Base-by-base conservation (phyloP, 2,888 invertebrate species). In the Amphimallon solstitiale region DNA sequence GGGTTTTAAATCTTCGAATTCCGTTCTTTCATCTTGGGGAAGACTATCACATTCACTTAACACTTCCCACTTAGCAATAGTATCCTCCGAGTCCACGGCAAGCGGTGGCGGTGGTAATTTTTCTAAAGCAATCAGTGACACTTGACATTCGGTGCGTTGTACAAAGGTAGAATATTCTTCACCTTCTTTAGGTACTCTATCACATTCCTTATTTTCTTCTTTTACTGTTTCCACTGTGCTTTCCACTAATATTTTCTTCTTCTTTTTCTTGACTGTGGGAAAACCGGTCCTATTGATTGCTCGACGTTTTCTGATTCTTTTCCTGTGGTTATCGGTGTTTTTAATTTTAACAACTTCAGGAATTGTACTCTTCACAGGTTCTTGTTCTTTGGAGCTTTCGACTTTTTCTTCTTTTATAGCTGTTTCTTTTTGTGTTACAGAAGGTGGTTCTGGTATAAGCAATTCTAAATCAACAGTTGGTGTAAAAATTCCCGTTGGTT, bases 231-330 rank as follows among this genome's bases (percentile, higher is more conserved):
- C 64, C 17, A 60, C 56, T n/a, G 56, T 15, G 1, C 62, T 15
- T 34, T 68, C 70, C 0, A 59, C 52, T 2, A 68, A 7, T 61
- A 72, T 62, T 75, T 89, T 92, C 78, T 92, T 91, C 78, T 93
- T 94, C 82, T 93, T 94, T 78, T 89, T 91, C 76, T 92, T 92
- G 12, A 92, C 84, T 17, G 89, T 92, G 0, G 95, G 95, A 79
- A 95, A 95, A 2, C 95, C 95, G 14, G 94, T 95, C 73, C 93
- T 86, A 78, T 95, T 95, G 43, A 92, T 90, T 15, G 92, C 89
- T 79, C 94, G 91, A 40, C 93, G 87, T 73, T 93, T 86, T 14
- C 86, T 79, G 6, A 84, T 80, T 71, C 86, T 86, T 73, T 86
- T 85, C 66, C 79, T 79, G 0, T 72, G 70, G 23, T 71, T 71